Conservation (phyloP, 2,888 invertebrate species). For the Uropetala carovei region DNA sequence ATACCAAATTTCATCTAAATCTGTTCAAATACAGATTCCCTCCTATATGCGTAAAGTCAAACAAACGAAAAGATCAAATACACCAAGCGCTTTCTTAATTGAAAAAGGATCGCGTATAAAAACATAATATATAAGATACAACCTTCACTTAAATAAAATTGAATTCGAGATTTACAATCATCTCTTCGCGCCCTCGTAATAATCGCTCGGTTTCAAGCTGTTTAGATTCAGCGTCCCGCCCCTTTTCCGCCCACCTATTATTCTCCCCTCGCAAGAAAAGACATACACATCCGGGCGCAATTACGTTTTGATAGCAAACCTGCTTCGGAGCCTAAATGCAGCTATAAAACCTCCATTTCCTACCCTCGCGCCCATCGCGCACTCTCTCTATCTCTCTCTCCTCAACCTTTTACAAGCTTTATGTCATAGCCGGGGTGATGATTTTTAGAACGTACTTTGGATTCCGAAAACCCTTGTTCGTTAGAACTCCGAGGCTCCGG, state of each 20-base stretch:
- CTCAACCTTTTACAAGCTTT: background rate
- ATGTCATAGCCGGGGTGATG: background rate
- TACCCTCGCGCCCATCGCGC: no score
- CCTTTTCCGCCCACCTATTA: background rate
- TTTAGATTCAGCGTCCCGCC: background rate
- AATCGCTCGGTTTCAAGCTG: background rate
- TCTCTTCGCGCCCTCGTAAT: background rate
- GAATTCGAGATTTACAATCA: background rate
- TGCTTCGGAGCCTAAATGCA: background rate
- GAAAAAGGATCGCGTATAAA: background rate
- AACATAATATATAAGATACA: background rate
- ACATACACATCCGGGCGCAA: background rate
- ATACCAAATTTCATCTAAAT: no score
- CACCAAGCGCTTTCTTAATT: no score
- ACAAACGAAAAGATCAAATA: no score
- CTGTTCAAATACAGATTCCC: no score
- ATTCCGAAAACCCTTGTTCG: background rate
- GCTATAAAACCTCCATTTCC: background rate
- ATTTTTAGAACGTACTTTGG: background rate
- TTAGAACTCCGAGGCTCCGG: background rate
- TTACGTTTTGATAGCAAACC: conserved; percentile 11
- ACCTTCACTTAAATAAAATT: background rate
- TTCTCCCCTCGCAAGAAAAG: background rate
- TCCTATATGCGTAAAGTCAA: no score
- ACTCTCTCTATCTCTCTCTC: no score